Conservation (phyloP, 2,113 vertebrate species). For the Gambusia affinis region DNA sequence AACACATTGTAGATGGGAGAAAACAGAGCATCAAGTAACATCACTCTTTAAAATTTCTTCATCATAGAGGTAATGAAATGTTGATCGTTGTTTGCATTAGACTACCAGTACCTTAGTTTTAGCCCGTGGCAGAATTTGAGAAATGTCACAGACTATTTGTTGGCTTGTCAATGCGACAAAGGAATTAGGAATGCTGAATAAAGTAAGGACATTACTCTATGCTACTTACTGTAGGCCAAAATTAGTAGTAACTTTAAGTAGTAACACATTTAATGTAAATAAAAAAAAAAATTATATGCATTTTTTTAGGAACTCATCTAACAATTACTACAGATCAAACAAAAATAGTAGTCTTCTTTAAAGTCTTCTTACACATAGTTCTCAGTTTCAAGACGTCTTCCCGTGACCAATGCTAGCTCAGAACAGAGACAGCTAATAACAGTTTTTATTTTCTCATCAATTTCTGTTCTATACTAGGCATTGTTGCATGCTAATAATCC, state of each 20-base stretch:
- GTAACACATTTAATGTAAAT: not conserved
- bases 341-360: too few species aligned
- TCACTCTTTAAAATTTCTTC: not conserved
- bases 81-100: too few species aligned
- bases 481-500: not conserved
- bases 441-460: not conserved
- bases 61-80: not conserved
- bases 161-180: too few species aligned
- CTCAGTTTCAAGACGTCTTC: too few species aligned
- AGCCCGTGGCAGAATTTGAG: not conserved
- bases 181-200: too few species aligned
- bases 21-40: slow-evolving; percentile 12
- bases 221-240: not conserved
- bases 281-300: too few species aligned
- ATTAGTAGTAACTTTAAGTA: not conserved
- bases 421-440: not conserved
- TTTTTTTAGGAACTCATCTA: too few species aligned
- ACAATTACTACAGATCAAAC: too few species aligned
- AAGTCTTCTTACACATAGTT: too few species aligned
- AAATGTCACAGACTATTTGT: too few species aligned
- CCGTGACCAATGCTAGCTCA: not conserved
- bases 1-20: not conserved
- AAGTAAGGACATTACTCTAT: too few species aligned
- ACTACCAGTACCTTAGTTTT: not conserved
- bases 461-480: not conserved